Conservation (phyloP, 1,140 invertebrate genomes). For the Leptinotarsa defecta region DNA sequence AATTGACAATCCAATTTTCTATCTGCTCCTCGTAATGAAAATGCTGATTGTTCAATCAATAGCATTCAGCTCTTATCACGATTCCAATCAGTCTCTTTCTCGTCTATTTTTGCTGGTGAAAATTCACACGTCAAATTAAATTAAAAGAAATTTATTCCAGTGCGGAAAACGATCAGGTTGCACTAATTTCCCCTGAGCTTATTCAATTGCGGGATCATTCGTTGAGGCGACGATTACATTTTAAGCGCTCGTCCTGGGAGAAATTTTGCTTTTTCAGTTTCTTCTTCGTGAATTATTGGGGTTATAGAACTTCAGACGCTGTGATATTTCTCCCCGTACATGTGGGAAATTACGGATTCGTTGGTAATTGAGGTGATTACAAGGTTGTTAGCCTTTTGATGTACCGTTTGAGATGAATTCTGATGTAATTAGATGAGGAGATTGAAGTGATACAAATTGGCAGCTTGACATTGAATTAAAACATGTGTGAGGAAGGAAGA, state of each 20-base stretch:
- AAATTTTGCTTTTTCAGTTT: not conserved
- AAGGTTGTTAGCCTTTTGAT: no score
- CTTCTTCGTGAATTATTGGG: not conserved
- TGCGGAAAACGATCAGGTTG: constrained; percentile 18
- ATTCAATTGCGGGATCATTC: not conserved
- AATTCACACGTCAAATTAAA: not conserved
- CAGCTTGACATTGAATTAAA: no score
- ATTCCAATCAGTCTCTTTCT: not conserved
- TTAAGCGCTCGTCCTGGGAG: not conserved
- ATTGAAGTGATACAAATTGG: no score
- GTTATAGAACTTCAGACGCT: not conserved
- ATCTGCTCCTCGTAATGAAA: not conserved
- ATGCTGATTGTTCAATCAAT: not conserved
- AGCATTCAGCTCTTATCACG: not conserved
- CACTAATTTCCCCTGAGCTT: constrained; percentile 25
- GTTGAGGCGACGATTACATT: constrained; percentile 8
- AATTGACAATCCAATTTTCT: no score
- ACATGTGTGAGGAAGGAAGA: no score
- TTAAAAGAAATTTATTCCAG: not conserved
- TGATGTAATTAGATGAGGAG: no score
- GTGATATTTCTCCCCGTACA: no score
- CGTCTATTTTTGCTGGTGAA: not conserved
- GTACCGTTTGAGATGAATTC: no score
- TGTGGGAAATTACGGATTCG: no score
- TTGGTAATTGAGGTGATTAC: no score